Base-by-base conservation (phyloP, 1,140 invertebrate species). In the Nomia melanderi region DNA sequence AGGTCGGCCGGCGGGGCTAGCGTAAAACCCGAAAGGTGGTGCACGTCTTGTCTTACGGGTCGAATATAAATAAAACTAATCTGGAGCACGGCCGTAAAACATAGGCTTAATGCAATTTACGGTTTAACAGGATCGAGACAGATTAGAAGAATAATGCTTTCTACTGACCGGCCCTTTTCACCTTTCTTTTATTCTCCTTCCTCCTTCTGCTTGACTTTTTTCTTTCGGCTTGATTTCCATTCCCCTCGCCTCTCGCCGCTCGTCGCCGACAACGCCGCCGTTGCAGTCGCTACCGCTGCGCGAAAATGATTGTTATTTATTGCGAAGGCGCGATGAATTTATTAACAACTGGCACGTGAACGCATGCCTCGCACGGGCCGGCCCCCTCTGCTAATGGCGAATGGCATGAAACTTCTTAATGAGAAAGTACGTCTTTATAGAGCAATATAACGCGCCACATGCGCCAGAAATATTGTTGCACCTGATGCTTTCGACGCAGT, bases 371-470 rank as follows among this genome's bases (percentile, higher is more conserved):
- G 64, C 33, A 59, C 60, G 47, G 44, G 23, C 29, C 29, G 8
- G 56, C 27, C 33, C 27, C 27, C 6, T 59, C 29, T 63, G 31
- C 20, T 84, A 84, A 84, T 81, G 78, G 81, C 74, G 65, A 80
- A 80, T 80, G 74, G 74, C 75, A 80, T 80, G 78, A 83, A 77
- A 84, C 70, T 84, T 81, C 81, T 78, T 84, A 84, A 84, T 84
- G 83, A 84, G 81, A 81, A 78, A 84, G 81, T 80, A 74, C 78
- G 81, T 84, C 83, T 84, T 84, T 83, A 84, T 84, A 84, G 82
- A 78, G 60, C 81, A 67, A 72, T 79, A 79, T 79, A 70, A 64
- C 53, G 67, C 57, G 54, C 59, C 73, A 83, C 78, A 83, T 81
- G 78, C 64, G 72, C 81, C 66, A 81, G 78, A 84, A 83, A 81